phyloP scores from a whole-genome alignment of 2,888 invertebrate genomes.

The Tetrapedia diversipes region DNA sequence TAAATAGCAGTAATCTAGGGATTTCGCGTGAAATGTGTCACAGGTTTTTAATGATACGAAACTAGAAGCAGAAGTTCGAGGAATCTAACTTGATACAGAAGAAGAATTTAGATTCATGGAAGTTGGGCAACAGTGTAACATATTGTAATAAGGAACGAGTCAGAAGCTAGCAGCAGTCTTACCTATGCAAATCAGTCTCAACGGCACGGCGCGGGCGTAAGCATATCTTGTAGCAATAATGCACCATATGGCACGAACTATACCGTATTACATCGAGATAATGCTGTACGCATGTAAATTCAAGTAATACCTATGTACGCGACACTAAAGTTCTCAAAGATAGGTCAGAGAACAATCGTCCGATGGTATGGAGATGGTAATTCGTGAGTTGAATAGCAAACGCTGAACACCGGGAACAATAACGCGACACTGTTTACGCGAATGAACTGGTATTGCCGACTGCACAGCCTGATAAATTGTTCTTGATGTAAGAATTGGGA shows the following conservation, averaged over 20 bases:
- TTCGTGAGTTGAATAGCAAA: slow-evolving; percentile 27
- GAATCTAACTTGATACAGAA: too few species aligned
- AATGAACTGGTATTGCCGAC: background rate
- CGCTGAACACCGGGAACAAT: background rate
- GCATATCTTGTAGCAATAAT: slow-evolving; percentile 53
- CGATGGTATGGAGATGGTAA: slow-evolving; percentile 30
- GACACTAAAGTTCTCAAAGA: slow-evolving; percentile 48
- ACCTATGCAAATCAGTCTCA: slow-evolving; percentile 46
- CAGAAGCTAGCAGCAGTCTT: slow-evolving; percentile 1
- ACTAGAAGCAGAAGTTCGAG: too few species aligned
- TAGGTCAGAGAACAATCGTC: slow-evolving; percentile 19
- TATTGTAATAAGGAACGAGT: slow-evolving; percentile 28
- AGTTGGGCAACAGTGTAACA: background rate
- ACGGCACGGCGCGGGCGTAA: slow-evolving; percentile 16
- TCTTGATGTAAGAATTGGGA: too few species aligned
- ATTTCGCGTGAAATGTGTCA: too few species aligned
- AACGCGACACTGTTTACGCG: background rate
- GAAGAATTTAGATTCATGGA: background rate
- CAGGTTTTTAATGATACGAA: too few species aligned
- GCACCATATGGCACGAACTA: slow-evolving; percentile 40
- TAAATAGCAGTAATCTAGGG: too few species aligned
- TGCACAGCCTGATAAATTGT: too few species aligned
- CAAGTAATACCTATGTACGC: slow-evolving; percentile 33
- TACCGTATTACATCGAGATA: slow-evolving; percentile 48
- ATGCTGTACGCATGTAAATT: slow-evolving; percentile 51